These are phyloP conservation scores for Rhinella marina DNA, from an alignment of 2,797 vertebrate genomes.

Conservation along the genomic window DNA sequence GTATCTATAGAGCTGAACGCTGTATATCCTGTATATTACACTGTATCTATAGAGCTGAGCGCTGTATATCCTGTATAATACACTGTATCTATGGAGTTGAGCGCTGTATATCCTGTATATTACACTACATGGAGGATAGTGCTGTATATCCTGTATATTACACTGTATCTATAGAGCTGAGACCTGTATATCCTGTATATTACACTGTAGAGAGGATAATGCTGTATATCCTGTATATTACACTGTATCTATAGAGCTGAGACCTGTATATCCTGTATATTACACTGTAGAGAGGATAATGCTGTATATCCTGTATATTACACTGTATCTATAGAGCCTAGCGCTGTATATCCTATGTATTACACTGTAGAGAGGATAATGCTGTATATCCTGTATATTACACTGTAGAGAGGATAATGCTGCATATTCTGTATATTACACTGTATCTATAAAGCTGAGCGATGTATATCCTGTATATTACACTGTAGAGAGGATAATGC, in stretches of 20 bases:
- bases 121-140: not conserved
- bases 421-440: conserved; percentile 21
- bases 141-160: too few relatives aligned
- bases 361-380: too few relatives aligned
- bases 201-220: too few relatives aligned
- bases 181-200: not conserved
- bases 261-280: not conserved
- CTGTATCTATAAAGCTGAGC: not conserved
- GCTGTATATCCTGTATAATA: too few relatives aligned
- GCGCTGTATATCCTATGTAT: too few relatives aligned
- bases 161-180: too few relatives aligned
- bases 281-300: not conserved
- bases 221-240: not conserved
- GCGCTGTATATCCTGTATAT: not conserved
- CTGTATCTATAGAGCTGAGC: too few relatives aligned
- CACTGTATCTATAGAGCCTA: too few relatives aligned
- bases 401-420: too few relatives aligned
- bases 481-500: not conserved
- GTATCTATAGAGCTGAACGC: not conserved
- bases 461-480: not conserved
- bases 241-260: not conserved
- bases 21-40: not conserved
- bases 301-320: not conserved
- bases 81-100: too few relatives aligned
- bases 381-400: not conserved